Evolutionary conservation across 1,140 invertebrate species (phyloP).

Genomic region (Lepidurus couesii): DNA sequence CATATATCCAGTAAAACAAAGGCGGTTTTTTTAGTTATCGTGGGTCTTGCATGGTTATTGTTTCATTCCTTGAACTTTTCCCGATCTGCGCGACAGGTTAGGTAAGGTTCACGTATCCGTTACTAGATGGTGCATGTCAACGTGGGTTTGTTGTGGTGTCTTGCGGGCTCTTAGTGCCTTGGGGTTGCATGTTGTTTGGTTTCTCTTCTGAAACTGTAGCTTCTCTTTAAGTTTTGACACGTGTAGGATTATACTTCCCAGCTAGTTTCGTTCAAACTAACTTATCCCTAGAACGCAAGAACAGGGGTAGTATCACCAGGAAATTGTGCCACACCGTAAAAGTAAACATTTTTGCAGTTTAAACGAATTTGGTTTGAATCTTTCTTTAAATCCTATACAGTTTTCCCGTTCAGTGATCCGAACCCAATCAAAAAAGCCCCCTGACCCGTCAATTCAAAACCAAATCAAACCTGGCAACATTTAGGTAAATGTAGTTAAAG

Average conservation of each 20-base stretch:
- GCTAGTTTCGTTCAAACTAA: not conserved
- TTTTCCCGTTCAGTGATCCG: too few relatives aligned
- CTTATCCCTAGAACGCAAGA: too few relatives aligned
- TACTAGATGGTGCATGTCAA: not conserved
- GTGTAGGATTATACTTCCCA: not conserved
- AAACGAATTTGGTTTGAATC: too few relatives aligned
- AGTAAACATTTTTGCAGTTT: too few relatives aligned
- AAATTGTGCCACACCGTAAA: too few relatives aligned
- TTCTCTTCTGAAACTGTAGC: not conserved
- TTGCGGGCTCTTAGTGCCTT: not conserved
- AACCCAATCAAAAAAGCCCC: too few relatives aligned
- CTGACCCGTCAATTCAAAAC: too few relatives aligned
- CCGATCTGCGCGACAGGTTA: not conserved
- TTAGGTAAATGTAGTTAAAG: too few relatives aligned
- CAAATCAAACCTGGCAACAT: too few relatives aligned
- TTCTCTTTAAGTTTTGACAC: not conserved
- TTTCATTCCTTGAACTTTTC: not conserved
- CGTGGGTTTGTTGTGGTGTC: not conserved
- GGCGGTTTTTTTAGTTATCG: not conserved
- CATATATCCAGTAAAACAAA: not conserved
- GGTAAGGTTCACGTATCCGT: not conserved
- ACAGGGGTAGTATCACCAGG: too few relatives aligned
- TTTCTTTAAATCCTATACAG: too few relatives aligned
- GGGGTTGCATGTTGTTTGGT: not conserved
- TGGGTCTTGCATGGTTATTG: constrained; percentile 21